Conservation (phyloP, 2,888 invertebrate species). For the Andrena camellia region DNA sequence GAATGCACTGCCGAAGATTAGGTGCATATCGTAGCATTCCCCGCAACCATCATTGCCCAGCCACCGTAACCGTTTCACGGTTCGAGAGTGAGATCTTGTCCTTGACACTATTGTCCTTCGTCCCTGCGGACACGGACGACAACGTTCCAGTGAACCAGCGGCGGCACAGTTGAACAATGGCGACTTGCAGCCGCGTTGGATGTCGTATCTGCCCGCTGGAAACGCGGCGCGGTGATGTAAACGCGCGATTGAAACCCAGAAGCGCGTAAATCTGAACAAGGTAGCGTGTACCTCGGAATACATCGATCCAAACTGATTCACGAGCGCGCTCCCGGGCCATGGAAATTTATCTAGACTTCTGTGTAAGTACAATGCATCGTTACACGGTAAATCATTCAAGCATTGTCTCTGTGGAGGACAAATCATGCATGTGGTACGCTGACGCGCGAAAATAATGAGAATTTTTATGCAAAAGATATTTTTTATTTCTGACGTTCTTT, state of each 20-base stretch:
- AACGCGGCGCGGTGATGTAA: neutral
- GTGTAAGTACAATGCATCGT: neutral
- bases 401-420: neutral
- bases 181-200: neutral
- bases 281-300: neutral
- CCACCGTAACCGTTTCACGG: conserved; percentile 53
- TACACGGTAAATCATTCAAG: neutral
- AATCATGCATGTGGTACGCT: neutral
- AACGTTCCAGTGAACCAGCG: conserved; percentile 7
- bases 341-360: neutral
- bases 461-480: neutral
- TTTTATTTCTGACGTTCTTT: neutral
- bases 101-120: conserved; percentile 68
- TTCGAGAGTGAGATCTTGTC: conserved; percentile 71
- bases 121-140: conserved; percentile 9
- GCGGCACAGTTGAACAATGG: conserved; percentile 13
- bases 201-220: neutral
- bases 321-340: neutral
- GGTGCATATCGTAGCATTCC: conserved; percentile 31
- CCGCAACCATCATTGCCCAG: conserved; percentile 30
- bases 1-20: neutral
- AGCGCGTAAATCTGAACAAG: conserved; percentile 4
- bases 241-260: neutral
- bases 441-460: neutral
- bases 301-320: neutral